Percentiles rank a stretch among this genome's conserved stretches.
Evolutionary conservation across 1,140 invertebrate species (phyloP).

Genomic region (Parasteatoda tepidariorum): DNA sequence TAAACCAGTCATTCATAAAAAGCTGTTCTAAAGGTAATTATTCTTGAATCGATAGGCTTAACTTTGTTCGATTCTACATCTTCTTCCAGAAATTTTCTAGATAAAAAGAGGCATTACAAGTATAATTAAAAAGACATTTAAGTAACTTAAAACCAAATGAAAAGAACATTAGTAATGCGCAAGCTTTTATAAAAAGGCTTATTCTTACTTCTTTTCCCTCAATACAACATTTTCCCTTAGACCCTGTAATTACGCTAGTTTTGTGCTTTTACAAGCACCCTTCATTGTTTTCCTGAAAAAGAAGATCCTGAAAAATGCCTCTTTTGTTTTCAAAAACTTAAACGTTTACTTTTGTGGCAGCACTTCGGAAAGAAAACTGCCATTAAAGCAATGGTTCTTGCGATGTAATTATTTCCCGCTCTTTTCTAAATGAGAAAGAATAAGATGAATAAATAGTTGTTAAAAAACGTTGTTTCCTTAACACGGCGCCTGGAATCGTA

Average conservation of each 20-base stretch:
- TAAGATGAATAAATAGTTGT: constrained; percentile 40
- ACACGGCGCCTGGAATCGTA: neutral
- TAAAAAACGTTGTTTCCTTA: constrained; percentile 29
- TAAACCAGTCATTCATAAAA: no score
- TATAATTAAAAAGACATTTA: neutral
- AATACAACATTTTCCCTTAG: neutral
- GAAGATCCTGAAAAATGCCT: constrained; percentile 15
- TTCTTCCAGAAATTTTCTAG: neutral
- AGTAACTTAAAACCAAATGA: constrained; percentile 7
- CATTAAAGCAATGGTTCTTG: constrained; percentile 28
- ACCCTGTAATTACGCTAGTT: constrained; percentile 33
- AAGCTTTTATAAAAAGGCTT: constrained; percentile 4
- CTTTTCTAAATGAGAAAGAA: constrained; percentile 29
- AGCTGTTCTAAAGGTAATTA: no score
- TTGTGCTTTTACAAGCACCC: constrained; percentile 5
- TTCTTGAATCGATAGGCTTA: no score
- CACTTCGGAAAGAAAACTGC: constrained; percentile 1
- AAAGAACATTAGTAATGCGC: neutral
- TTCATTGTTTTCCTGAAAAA: constrained; percentile 48
- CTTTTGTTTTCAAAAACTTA: constrained; percentile 55
- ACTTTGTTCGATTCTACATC: neutral
- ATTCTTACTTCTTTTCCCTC: constrained; percentile 23
- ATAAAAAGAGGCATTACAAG: neutral
- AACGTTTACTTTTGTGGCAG: constrained; percentile 55
- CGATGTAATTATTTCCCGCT: constrained; percentile 52